These are phyloP conservation scores for Aphelinus certus DNA, from an alignment of 1,140 invertebrate genomes.

Conservation along the genomic window DNA sequence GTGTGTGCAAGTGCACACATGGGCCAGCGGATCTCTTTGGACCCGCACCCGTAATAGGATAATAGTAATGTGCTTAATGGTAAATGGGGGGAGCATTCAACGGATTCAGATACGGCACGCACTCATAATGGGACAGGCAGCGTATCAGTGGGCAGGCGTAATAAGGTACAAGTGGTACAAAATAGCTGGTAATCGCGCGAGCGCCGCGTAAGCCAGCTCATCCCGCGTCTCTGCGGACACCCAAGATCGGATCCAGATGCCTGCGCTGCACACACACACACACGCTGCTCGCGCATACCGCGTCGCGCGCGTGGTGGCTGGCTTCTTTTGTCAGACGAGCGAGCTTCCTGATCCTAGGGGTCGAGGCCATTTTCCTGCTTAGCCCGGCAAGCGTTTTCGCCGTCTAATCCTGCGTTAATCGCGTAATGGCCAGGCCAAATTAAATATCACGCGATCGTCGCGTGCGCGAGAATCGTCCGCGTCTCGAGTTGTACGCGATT, in stretches of 20 bases:
- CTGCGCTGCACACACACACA: background rate
- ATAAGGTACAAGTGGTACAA: constrained; percentile 68
- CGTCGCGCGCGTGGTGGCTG: no score
- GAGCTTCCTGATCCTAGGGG: no score
- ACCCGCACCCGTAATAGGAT: constrained; percentile 62
- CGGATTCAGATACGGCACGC: constrained; percentile 60
- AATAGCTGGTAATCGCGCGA: constrained; percentile 62
- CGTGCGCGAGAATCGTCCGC: no score
- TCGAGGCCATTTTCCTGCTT: no score
- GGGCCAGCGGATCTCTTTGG: constrained; percentile 47
- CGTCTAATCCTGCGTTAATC: no score
- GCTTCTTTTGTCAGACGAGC: no score
- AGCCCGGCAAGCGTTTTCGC: no score
- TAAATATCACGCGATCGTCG: no score
- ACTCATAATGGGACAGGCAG: constrained; percentile 61
- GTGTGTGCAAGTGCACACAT: constrained; percentile 47
- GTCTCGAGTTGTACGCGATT: no score
- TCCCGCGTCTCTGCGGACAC: background rate
- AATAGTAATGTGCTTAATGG: constrained; percentile 68
- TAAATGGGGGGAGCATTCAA: constrained; percentile 65
- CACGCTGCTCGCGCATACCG: background rate
- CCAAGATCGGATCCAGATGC: constrained; percentile 41
- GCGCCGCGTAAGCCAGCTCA: background rate
- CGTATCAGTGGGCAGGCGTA: constrained; percentile 60
- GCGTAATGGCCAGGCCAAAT: no score